A percentile compares a stretch with the other conserved stretches of the same genome.
Conservation (phyloP, 2,113 vertebrate genomes). For the Mungos mungo region DNA sequence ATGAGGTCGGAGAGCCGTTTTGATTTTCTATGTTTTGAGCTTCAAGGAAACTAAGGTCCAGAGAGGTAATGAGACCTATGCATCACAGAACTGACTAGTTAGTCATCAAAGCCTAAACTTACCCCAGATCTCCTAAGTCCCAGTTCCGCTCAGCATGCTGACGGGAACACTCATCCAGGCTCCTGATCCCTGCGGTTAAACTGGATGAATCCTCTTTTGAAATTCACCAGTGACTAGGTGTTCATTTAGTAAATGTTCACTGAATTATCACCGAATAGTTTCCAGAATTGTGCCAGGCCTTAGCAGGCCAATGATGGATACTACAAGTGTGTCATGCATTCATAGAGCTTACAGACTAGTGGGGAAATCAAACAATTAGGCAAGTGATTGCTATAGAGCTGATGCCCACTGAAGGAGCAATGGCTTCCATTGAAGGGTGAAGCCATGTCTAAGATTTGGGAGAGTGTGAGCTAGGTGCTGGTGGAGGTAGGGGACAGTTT, state of each 20-base stretch:
- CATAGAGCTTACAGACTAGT: not conserved
- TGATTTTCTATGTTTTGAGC: not conserved
- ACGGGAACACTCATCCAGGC: not conserved
- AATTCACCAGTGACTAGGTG: not conserved
- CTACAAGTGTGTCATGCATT: not conserved
- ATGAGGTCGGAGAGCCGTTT: not conserved
- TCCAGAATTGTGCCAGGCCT: not conserved
- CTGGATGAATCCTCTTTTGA: not conserved
- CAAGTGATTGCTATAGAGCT: not conserved
- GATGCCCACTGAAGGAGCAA: not conserved
- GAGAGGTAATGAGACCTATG: not conserved
- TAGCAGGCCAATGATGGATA: not conserved
- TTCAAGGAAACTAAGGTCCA: not conserved
- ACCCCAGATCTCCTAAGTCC: not conserved
- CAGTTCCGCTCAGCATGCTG: not conserved
- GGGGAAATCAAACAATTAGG: not conserved
- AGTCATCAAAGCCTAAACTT: not conserved
- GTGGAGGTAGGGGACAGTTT: not conserved
- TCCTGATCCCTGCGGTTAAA: not conserved
- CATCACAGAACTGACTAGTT: not conserved
- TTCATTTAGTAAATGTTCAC: not conserved
- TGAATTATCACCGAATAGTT: not conserved
- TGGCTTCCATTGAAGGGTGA: not conserved
- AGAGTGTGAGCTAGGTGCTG: not conserved
- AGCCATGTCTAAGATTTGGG: not conserved